A percentile compares a stretch with the other conserved stretches of the same genome.
Conservation (phyloP, 1,140 invertebrate species). For the Ips typographus region DNA sequence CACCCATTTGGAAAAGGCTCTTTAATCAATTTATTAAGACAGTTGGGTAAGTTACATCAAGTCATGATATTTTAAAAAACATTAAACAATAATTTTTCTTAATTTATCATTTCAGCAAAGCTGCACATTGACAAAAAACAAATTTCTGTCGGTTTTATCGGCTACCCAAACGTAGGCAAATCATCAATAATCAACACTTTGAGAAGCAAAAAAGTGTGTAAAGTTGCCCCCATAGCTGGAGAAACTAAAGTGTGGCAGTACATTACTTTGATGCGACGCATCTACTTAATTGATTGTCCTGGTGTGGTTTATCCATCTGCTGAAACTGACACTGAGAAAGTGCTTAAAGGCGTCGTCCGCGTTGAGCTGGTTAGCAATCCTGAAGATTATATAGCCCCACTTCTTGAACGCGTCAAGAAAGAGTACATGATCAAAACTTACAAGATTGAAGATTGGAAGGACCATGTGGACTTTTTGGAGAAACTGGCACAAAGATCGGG, state of each 20-base stretch:
- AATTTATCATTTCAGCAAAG: constrained; percentile 56
- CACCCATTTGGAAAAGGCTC: constrained; percentile 99
- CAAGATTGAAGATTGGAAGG: constrained; percentile 77
- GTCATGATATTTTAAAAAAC: neutral
- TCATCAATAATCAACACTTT: constrained; percentile 98
- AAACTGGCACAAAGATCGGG: constrained; percentile 84
- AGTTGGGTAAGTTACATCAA: constrained; percentile 69
- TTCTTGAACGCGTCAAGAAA: constrained; percentile 84
- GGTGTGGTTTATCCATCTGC: constrained; percentile 95
- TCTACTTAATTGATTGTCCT: constrained; percentile 98
- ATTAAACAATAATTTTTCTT: no score
- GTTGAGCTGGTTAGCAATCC: constrained; percentile 94
- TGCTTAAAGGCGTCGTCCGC: constrained; percentile 93
- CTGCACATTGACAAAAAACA: constrained; percentile 95
- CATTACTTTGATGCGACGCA: constrained; percentile 95
- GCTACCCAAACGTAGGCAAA: constrained; percentile 99
- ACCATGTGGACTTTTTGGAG: constrained; percentile 88
- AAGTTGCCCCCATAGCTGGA: constrained; percentile 97
- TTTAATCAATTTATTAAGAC: constrained; percentile 92
- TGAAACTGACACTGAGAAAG: constrained; percentile 93
- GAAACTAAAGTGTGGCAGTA: constrained; percentile 99
- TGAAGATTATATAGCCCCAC: constrained; percentile 88
- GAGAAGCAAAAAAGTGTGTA: constrained; percentile 93
- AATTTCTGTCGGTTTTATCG: constrained; percentile 98
- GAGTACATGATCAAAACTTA: constrained; percentile 94